Conservation (phyloP, 2,888 invertebrate genomes). For the Dascillus cervinus region DNA sequence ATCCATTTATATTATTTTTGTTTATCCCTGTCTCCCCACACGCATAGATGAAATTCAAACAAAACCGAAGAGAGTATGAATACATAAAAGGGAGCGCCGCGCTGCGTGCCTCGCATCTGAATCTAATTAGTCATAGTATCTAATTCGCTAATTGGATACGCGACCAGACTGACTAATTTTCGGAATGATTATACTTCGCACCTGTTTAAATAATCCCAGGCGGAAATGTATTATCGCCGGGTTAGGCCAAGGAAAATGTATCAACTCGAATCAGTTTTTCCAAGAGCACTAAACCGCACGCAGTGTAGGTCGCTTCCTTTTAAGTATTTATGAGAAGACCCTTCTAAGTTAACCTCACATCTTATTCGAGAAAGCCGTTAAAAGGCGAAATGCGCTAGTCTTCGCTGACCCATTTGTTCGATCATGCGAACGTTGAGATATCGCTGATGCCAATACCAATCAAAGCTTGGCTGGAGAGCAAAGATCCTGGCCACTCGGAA, state of each 20-base stretch:
- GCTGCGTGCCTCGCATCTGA: conserved; percentile 22
- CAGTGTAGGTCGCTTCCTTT: conserved; percentile 18
- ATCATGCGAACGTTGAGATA: conserved; percentile 29
- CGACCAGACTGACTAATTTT: conserved; percentile 23
- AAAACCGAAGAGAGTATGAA: no score
- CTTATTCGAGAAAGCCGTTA: conserved; percentile 26
- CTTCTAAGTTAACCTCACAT: conserved; percentile 24
- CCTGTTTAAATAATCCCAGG: no score
- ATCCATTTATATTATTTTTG: no score
- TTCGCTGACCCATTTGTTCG: conserved; percentile 29
- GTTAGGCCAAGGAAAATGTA: no score
- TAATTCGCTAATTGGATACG: conserved; percentile 27
- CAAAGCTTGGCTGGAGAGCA: conserved; percentile 18
- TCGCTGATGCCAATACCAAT: conserved; percentile 29
- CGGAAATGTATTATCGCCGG: no score
- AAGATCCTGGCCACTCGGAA: no score
- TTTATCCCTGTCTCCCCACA: no score
- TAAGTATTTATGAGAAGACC: conserved; percentile 24
- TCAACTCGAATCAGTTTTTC: no score
- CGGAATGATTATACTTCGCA: neutral
- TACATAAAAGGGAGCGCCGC: no score
- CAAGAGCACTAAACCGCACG: no score
- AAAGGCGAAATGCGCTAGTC: conserved; percentile 25
- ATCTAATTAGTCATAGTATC: conserved; percentile 26
- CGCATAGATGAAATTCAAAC: no score